A percentile compares a stretch with the other conserved stretches of the same genome.
Evolutionary conservation across 2,888 invertebrate species (phyloP).

Genomic region (Agrochola circellaris): DNA sequence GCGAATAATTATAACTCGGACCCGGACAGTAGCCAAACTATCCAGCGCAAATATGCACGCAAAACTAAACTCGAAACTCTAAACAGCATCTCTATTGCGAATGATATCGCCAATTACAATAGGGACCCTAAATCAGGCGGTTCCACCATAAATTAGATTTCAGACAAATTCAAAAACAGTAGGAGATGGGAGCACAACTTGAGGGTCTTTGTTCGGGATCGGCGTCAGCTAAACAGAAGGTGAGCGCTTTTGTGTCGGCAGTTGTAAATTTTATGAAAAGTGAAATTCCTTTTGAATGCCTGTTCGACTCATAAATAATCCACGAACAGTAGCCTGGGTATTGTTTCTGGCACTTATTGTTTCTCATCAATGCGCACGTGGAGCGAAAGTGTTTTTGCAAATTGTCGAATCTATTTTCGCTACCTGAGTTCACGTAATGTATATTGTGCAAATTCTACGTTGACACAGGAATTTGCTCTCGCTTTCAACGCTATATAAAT

Average conservation of each 20-base stretch:
- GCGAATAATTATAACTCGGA: constrained; percentile 61
- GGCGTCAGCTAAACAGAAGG: constrained; percentile 90
- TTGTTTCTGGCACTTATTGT: constrained; percentile 90
- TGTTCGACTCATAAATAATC: constrained; percentile 88
- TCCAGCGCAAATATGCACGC: constrained; percentile 73
- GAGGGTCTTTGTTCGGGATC: constrained; percentile 87
- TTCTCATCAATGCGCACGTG: constrained; percentile 86
- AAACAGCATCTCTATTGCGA: constrained; percentile 77
- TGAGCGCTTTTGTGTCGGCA: constrained; percentile 87
- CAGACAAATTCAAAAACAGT: constrained; percentile 90
- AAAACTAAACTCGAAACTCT: constrained; percentile 80
- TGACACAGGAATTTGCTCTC: constrained; percentile 70
- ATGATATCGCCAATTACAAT: constrained; percentile 87
- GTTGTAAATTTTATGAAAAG: constrained; percentile 91
- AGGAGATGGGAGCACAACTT: constrained; percentile 89
- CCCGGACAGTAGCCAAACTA: constrained; percentile 70
- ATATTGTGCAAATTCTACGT: constrained; percentile 77
- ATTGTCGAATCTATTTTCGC: constrained; percentile 79
- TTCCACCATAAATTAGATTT: constrained; percentile 86
- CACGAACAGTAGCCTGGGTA: constrained; percentile 86
- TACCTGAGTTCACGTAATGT: constrained; percentile 75
- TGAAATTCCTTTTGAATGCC: constrained; percentile 91
- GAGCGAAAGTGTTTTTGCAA: constrained; percentile 86
- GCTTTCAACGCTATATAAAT: constrained; percentile 67
- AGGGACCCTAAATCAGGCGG: constrained; percentile 86